Evolutionary conservation across 2,888 invertebrate species (phyloP), one percentile per base, ranked within the genome.

Genomic region (Drosophila gaucha): DNA sequence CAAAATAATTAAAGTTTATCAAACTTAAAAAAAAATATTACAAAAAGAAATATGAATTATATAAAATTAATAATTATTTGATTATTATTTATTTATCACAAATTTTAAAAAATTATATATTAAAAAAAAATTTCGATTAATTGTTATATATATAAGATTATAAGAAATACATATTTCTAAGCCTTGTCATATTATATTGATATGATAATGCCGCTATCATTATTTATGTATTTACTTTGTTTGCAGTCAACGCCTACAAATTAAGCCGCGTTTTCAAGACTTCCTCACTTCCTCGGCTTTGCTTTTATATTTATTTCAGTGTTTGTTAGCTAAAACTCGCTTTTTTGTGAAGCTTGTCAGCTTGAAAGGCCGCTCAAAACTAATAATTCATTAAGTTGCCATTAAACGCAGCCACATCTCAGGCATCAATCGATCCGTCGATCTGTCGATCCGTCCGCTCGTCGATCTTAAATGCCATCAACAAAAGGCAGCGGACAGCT

Each of bases 331-430:
- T 16, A 14, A 71, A 72, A 73, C 71, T 30, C 36, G 69, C 41
- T 72, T 68, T 31, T 10, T 33, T 22, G 8, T 66, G 50, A 33
- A 73, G 52, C 50, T 67, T 51, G 54, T 38, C 68, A 67, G 59
- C 68, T 74, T 26, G 57, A 71, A 70, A 73, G 77, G 72, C 76
- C 71, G 47, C 46, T 54, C 30, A 35, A 47, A 76, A 64, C 66
- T 71, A 70, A 85, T 82, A 80, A 85, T 80, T 82, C 84, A 87
- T 82, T 82, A 82, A 77, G 80, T 57, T 87, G 80, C 78, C 85
- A 82, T 87, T 87, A 87, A 78, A 77, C 44, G 36, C 60, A 55
- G 55, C 38, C 57, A 35, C 49, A 50, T 50, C n/a, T n/a, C 60
- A 36, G 47, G 54, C 57, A 58, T 56, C 63, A 46, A 78, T 66